Evolutionary conservation across 2,797 vertebrate species (phyloP), one percentile per base, ranked within the genome.

Genomic region (Anomalospiza imberbis): DNA sequence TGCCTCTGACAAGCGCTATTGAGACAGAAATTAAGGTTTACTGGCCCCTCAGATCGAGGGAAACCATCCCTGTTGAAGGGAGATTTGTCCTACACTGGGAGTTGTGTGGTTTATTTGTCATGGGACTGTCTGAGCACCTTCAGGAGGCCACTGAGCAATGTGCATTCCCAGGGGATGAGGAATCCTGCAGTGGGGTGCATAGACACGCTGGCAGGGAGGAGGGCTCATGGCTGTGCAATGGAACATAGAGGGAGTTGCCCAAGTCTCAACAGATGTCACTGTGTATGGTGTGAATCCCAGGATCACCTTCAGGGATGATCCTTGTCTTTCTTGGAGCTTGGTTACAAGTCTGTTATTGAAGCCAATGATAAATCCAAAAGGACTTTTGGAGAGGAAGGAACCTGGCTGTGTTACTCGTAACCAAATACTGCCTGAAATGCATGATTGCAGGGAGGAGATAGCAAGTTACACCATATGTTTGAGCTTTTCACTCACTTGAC

Each of bases 171-270:
- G 26, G 12, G 44, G 38, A 4, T 21, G 53, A 77, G 67, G 34
- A 50, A 21, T 32, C 15, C 45, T 87, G 54, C 54, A 40, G 57
- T 8, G 54, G 72, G 50, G 20, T n/a, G 14, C 10, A 5, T 7
- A 53, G 68, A 71, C 9, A 5, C 26, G 53, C 45, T 75, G 34
- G 4, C 6, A 36, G 19, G 13, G 40, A 58, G 10, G 34, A 14
- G 13, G 8, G 40, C 10, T 53, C 31, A 2, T 42, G 48, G 53
- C 21, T 62, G 42, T 31, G 18, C 28, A 25, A 1, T 16, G 25
- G 31, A 34, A 25, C 12, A 31, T 0, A 21, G 32, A 17, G 31
- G 13, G 0, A 22, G n/a, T 4, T 6, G 12, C 13, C 38, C 24
- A 7, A 4, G 17, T 13, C n/a, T 20, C 28, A 28, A 1, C 0